Evolutionary conservation across 92 coral and sea anemone genomes (phyloP).

Genomic region (Porites lobata): DNA sequence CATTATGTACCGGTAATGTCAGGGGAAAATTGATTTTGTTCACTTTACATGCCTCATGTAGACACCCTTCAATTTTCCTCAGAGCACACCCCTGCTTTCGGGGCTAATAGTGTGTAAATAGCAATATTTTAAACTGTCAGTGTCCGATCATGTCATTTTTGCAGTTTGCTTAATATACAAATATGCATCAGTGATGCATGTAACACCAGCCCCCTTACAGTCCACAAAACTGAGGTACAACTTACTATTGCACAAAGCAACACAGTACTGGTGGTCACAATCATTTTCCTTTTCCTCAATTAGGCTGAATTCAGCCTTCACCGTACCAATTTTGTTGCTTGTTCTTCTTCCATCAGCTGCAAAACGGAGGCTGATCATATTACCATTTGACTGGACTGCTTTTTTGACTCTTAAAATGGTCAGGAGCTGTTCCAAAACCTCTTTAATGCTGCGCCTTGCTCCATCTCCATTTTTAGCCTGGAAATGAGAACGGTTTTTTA

Average conservation of each 20-base stretch:
- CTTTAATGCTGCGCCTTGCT: constrained; percentile 25
- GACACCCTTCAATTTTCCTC: too few species aligned
- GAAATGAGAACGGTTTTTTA: too few species aligned
- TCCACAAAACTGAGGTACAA: background rate
- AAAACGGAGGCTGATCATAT: constrained; percentile 9
- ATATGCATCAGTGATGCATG: background rate
- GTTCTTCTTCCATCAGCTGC: constrained; percentile 54
- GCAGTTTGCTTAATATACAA: background rate
- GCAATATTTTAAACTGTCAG: too few species aligned
- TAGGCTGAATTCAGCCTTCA: constrained; percentile 32
- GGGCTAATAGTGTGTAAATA: too few species aligned
- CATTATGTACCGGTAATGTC: too few species aligned
- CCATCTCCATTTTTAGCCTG: constrained; percentile 40
- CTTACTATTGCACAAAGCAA: constrained; percentile 1
- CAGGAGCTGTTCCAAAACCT: constrained; percentile 16
- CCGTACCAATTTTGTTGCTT: constrained; percentile 32
- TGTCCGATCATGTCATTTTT: too few species aligned
- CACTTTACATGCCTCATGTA: too few species aligned
- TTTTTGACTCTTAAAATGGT: background rate
- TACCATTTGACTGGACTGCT: constrained; percentile 19
- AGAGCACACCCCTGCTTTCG: too few species aligned
- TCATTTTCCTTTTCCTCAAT: constrained; percentile 27
- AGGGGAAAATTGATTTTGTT: too few species aligned
- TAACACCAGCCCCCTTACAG: too few species aligned
- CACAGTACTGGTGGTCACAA: constrained; percentile 27